Evolutionary conservation across 2,797 vertebrate species (phyloP).

Genomic region (Sebastes itinus): DNA sequence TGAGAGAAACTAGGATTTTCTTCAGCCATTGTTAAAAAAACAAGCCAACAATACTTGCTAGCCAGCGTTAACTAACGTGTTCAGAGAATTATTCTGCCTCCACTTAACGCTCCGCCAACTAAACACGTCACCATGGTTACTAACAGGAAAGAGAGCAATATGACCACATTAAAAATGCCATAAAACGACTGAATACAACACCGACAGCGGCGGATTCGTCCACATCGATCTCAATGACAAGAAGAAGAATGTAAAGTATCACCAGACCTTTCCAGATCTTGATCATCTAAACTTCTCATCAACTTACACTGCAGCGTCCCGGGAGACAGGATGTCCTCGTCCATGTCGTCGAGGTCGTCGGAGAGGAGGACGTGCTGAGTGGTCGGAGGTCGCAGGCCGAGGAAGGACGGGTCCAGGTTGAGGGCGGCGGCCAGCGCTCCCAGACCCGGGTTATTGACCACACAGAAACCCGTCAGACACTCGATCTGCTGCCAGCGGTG

Average conservation of each 20-base stretch:
- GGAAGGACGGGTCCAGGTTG: constrained; percentile 94
- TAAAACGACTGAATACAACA: not conserved
- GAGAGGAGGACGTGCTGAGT: constrained; percentile 91
- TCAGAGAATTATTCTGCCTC: too few species aligned
- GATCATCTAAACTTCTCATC: not conserved
- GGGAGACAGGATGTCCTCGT: constrained; percentile 93
- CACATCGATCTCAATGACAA: too few species aligned
- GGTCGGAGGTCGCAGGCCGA: constrained; percentile 89
- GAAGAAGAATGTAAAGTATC: too few species aligned
- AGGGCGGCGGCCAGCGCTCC: constrained; percentile 89
- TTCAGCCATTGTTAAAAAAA: too few species aligned
- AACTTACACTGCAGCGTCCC: constrained; percentile 90
- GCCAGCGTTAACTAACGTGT: too few species aligned
- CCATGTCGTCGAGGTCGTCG: constrained; percentile 93
- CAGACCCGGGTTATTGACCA: constrained; percentile 94
- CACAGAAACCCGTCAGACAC: constrained; percentile 89
- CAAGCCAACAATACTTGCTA: too few species aligned
- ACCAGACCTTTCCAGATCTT: too few species aligned
- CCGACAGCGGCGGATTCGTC: too few species aligned
- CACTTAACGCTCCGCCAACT: too few species aligned
- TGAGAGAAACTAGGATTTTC: too few species aligned
- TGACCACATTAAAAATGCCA: not conserved
- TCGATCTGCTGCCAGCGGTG: constrained; percentile 97
- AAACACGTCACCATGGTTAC: too few species aligned
- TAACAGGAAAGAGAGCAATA: too few species aligned